Base-by-base conservation (phyloP, 2,888 invertebrate species). In the Protodeltote pygarga region DNA sequence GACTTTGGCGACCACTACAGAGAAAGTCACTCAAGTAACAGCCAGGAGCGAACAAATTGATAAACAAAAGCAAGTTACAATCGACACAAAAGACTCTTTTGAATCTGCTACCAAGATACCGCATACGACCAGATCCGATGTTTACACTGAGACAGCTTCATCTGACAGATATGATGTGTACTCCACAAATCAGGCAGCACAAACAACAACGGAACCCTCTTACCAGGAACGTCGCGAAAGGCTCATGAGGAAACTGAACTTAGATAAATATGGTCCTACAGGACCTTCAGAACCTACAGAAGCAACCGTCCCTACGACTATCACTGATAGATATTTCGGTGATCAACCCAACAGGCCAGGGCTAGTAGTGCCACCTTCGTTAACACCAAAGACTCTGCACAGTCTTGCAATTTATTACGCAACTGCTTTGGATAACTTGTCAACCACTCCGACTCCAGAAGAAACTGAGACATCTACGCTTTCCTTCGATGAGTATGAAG, bases 341-440 rank as follows among this genome's bases (percentile, higher is more conserved):
- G 87, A 93, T 16, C 77, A 83, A 53, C 77, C 80, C 5, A 85
- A 85, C 37, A 90, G 95, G 50, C 92, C 93, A 20, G 96, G 95
- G 2, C 83, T 95, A n/a, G 90, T 94, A 3, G 93, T 95, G 5
- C 95, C 96, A 2, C 94, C 95, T 9, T 96, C 96, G 0, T 93
- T 95, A 0, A 95, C 96, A 0, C 96, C 96, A 0, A 95, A 95
- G 75, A 95, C 96, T 0, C 86, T 96, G 6, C 96, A 96, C 65
- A 95, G 96, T 0, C 79, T 97, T 28, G 96, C 97, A 0, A 93
- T 96, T 59, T 97, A 97, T 74, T 97, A 96, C 75, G 96, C 96
- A 2, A 94, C 94, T 5, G 94, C 94, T 60, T 89, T 94, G 51
- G 94, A 95, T 65, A 93, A 93, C 59, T 81, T 93, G 19, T 91